Evolutionary conservation across 2,797 vertebrate genomes (phyloP), one percentile per base, ranked within the genome.

Genomic region (Danio kyathit): DNA sequence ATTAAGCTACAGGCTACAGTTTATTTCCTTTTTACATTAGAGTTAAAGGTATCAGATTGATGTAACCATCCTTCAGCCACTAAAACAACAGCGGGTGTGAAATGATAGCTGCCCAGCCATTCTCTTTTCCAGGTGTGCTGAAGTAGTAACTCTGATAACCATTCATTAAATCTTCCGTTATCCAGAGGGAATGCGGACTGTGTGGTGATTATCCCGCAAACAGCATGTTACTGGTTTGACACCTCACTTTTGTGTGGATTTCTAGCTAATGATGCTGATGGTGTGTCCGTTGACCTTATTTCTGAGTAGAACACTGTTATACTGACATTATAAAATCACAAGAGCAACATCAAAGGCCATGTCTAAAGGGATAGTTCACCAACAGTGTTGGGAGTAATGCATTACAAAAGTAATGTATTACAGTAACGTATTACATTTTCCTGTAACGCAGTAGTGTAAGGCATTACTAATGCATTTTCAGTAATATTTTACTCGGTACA

Each of bases 161-260:
- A 41, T 81, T 94, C 88, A 95, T 95, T 95, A 94, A 91, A 91
- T 83, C 90, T 94, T 91, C 86, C 87, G 86, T 89, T 86, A 84
- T 79, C 74, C 63, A 19, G 80, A 85, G 43, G 81, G 86, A 89
- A 92, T 88, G 84, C 54, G 86, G 79, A 21, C 74, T 41, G 84
- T 83, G 79, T 84, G 49, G 43, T 60, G 72, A 74, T 72, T 88
- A 82, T 86, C 89, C 81, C 49, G 88, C 86, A 86, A 91, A 80
- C 81, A 80, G 87, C 81, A 90, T 86, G 73, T 88, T 86, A 82
- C 83, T 81, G 86, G 16, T 85, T 90, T 91, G 88, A 89, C n/a
- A 59, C 72, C 61, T 61, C 56, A 70, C 85, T 43, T 72, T 78
- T 63, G 59, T 72, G 71, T 85, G 86, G 81, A 84, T 82, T 48